Evolutionary conservation across 1,140 invertebrate genomes (phyloP).

Genomic region (Anthonomus grandis): DNA sequence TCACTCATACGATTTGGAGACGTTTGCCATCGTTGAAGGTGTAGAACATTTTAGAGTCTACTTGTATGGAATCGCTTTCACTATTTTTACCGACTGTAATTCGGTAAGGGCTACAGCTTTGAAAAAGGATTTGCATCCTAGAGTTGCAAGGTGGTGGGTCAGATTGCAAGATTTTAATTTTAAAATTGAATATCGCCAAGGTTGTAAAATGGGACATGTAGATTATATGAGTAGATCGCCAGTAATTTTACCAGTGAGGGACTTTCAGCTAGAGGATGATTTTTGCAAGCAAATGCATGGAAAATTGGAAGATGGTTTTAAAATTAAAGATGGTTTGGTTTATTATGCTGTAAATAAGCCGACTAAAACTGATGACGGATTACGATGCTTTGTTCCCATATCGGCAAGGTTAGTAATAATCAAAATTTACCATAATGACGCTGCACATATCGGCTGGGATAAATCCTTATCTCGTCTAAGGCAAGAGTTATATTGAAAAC

Average conservation of each 20-base stretch:
- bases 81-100: constrained; percentile 44
- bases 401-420: constrained; percentile 5
- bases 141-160: constrained; percentile 42
- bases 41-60: constrained; percentile 48
- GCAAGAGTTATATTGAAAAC: too few species aligned
- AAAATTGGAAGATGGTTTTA: too few species aligned
- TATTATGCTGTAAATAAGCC: not conserved
- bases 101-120: constrained; percentile 19
- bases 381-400: constrained; percentile 22
- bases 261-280: constrained; percentile 3
- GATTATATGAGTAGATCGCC: constrained; percentile 19
- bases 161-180: constrained; percentile 1
- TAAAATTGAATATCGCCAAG: constrained; percentile 15
- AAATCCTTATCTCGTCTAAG: too few species aligned
- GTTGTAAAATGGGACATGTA: constrained; percentile 27
- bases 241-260: not conserved
- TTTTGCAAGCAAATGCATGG: constrained; percentile 3
- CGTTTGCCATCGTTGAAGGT: not conserved
- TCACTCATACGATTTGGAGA: constrained; percentile 30
- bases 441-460: constrained; percentile 12
- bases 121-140: constrained; percentile 38
- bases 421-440: constrained; percentile 11
- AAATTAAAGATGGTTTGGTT: constrained; percentile 1
- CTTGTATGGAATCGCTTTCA: constrained; percentile 41
- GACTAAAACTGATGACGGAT: too few species aligned